These are phyloP conservation scores for Buphagus erythrorhynchus DNA, from an alignment of 2,797 vertebrate genomes.

Conservation along the genomic window DNA sequence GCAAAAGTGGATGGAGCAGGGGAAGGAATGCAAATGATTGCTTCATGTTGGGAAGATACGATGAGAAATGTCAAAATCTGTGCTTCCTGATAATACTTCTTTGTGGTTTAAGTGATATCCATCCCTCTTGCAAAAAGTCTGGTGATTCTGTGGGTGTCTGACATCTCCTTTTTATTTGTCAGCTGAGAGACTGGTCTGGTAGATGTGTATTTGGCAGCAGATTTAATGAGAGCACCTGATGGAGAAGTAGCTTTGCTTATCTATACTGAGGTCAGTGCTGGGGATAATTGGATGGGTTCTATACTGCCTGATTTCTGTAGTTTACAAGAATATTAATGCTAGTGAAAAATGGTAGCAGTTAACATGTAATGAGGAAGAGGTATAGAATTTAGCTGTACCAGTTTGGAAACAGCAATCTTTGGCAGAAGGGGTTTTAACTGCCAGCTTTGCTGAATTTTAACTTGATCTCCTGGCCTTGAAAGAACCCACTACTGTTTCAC, in stretches of 20 bases:
- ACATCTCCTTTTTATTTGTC: not conserved
- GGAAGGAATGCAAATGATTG: not conserved
- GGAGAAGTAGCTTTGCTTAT: not conserved
- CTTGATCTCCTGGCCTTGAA: not conserved
- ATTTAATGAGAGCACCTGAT: not conserved
- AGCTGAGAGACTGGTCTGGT: not conserved
- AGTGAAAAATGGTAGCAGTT: not conserved
- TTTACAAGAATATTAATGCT: not conserved
- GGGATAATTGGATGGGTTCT: slow-evolving; percentile 3
- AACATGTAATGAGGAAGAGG: not conserved
- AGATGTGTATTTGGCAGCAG: slow-evolving; percentile 8
- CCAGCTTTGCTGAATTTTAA: not conserved
- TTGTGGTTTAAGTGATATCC: not conserved
- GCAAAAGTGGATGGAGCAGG: not conserved
- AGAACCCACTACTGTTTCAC: not conserved
- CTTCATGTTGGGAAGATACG: not conserved
- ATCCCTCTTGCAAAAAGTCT: not conserved
- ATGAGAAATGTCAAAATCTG: not conserved
- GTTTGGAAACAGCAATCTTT: not conserved
- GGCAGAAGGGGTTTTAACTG: not conserved
- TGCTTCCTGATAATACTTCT: not conserved
- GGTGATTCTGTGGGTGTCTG: not conserved
- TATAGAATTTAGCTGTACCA: not conserved
- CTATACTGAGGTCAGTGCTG: not conserved
- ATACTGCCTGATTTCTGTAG: not conserved